phyloP scores from a whole-genome alignment of 2,113 vertebrate species.

The Oriolus oriolus region DNA sequence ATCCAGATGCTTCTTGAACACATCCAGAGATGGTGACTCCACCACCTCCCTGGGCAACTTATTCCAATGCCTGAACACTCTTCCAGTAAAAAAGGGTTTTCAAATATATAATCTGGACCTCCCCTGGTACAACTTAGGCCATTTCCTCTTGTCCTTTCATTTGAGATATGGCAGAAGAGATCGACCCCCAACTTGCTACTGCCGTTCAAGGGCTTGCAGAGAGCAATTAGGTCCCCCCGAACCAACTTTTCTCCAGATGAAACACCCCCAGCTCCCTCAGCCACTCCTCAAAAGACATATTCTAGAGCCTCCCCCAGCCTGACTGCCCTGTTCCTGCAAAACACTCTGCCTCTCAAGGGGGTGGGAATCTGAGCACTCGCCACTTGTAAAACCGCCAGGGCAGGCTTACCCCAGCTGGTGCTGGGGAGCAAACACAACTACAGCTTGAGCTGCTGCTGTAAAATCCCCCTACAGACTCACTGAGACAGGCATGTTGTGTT shows the following conservation, averaged over 20 bases:
- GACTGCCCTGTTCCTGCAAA: neutral
- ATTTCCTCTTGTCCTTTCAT: neutral
- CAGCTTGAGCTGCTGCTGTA: neutral
- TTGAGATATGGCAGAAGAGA: neutral
- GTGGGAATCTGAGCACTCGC: neutral
- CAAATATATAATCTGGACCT: neutral
- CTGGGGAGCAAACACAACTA: neutral
- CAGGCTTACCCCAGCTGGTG: neutral
- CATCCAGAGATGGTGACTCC: neutral
- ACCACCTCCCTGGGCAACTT: neutral
- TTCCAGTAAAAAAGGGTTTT: neutral
- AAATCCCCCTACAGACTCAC: neutral
- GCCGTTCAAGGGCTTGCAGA: neutral
- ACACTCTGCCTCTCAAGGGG: neutral
- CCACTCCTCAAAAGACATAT: neutral
- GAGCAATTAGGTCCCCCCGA: neutral
- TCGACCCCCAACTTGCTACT: rapidly evolving
- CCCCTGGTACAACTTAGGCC: neutral
- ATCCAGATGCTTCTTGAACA: neutral
- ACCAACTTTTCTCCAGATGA: neutral
- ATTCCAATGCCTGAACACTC: neutral
- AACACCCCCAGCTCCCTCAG: neutral
- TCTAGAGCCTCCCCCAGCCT: neutral
- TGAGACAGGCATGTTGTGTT: neutral
- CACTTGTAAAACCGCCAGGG: neutral